Percentiles rank a stretch among this genome's conserved stretches.
phyloP scores from a whole-genome alignment of 2,888 invertebrate species.

The Liopterus haemorrhoidalis region DNA sequence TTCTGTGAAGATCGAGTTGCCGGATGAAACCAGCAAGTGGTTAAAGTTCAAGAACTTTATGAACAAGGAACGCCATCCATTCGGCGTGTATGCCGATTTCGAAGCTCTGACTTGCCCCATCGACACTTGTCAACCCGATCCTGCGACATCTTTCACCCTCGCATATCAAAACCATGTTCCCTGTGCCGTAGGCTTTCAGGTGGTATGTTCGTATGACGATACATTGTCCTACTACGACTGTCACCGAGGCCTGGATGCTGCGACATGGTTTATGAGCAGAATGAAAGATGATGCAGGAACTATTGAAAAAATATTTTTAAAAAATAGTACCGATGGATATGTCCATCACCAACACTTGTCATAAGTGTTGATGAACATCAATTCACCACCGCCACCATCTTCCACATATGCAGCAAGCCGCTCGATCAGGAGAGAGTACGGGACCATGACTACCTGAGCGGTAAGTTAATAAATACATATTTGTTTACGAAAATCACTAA shows the following conservation, averaged over 20 bases:
- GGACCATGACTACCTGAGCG: slow-evolving; percentile 37
- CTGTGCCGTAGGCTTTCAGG: slow-evolving; percentile 26
- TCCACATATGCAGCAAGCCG: slow-evolving; percentile 30
- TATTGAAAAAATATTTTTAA: slow-evolving; percentile 22
- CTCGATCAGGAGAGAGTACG: slow-evolving; percentile 28
- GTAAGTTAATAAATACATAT: slow-evolving; percentile 12
- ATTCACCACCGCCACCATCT: slow-evolving; percentile 17
- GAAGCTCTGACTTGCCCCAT: slow-evolving; percentile 14
- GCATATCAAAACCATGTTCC: slow-evolving; percentile 22
- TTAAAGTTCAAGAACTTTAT: slow-evolving; percentile 21
- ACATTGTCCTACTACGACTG: slow-evolving; percentile 5
- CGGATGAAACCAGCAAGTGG: slow-evolving; percentile 3
- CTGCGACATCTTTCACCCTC: slow-evolving; percentile 2
- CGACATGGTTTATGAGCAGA: slow-evolving; percentile 24
- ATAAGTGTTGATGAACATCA: slow-evolving; percentile 14
- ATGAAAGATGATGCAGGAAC: slow-evolving; percentile 23
- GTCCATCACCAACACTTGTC: neutral
- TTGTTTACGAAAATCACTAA: neutral
- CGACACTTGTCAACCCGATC: slow-evolving; percentile 1
- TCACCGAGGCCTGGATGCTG: slow-evolving; percentile 14
- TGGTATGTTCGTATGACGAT: slow-evolving; percentile 18
- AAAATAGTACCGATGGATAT: slow-evolving; percentile 27
- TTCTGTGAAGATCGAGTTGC: slow-evolving; percentile 15
- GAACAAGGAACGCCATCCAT: slow-evolving; percentile 18
- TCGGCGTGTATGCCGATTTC: slow-evolving; percentile 23